Evolutionary conservation across 2,113 vertebrate genomes (phyloP).

Genomic region (Lamprologus ornatipinnis): DNA sequence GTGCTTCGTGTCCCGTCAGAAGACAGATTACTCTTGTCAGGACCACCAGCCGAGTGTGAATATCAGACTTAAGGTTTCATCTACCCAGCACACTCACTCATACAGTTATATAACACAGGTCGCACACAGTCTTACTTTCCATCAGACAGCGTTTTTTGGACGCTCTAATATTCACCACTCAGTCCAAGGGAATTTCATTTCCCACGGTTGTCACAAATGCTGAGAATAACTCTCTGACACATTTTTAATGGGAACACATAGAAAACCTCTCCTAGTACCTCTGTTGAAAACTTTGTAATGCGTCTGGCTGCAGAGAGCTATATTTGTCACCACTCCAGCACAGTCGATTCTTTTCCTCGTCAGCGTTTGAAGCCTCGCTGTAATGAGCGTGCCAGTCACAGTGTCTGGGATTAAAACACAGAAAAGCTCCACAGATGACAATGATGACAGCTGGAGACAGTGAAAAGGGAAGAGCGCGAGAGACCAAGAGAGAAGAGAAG

Average conservation of each 20-base stretch:
- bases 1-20: background rate
- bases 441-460: background rate
- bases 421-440: background rate
- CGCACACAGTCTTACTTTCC: background rate
- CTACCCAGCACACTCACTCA: background rate
- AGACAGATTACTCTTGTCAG: conserved; percentile 7
- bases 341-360: background rate
- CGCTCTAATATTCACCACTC: background rate
- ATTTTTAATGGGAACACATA: background rate
- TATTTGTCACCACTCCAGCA: background rate
- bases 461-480: background rate
- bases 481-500: background rate
- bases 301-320: background rate
- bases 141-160: background rate
- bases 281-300: background rate
- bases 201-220: background rate
- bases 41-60: background rate
- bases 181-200: background rate
- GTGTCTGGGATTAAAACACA: conserved; percentile 1
- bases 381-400: conserved; percentile 24
- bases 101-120: background rate
- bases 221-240: background rate
- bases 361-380: background rate
- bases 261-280: background rate
- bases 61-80: background rate